Base-by-base conservation (phyloP, 1,140 invertebrate genomes). In the Cyclina sinensis region DNA sequence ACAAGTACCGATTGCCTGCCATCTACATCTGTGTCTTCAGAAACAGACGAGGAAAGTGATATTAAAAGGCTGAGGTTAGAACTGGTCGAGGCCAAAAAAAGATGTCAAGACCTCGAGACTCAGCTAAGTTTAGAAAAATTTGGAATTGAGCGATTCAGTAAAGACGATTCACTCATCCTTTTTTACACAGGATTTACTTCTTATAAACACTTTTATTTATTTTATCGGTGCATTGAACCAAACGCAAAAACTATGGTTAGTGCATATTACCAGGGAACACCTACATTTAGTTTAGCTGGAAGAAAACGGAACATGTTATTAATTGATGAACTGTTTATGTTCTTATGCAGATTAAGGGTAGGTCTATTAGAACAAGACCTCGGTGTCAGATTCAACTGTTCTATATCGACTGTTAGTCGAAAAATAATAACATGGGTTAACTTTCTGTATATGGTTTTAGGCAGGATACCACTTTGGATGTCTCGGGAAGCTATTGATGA, bases 401-500 rank as follows among this genome's bases (percentile, higher is more conserved):
- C 89, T 51, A 3, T 73, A 1, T 70, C 76, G n/a, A 86, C 86
- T 57, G 86, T 90, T 32, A 91, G 90, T 46, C 27, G 86, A 68
- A 91, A 91, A 65, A 95, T 88, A 16, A 76, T 91, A 16, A 89
- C 90, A 46, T 91, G 80, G 80, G 46, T 73, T 32, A 91, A 85
- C 43, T 91, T 88, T 70, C 43, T 89, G 65, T 91, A 88, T 78
- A 62, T 89, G 39, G n/a, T 74, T 68, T 30, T 91, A n/a, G 80
- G 82, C 27, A 78, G 76, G 0, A 76, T 85, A 24, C 46, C 74
- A 74, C 81, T 86, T 37, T 90, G 81, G 81, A 46, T 51, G 88
- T 74, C 35, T 27, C 78, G 39, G 84, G 24, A 68, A 48, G 21
- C 59, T 35, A 74, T 90, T 24, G 0, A 86, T 35, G 96, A 96